Conservation (phyloP, 2,888 invertebrate species). For the Carabus problematicus region DNA sequence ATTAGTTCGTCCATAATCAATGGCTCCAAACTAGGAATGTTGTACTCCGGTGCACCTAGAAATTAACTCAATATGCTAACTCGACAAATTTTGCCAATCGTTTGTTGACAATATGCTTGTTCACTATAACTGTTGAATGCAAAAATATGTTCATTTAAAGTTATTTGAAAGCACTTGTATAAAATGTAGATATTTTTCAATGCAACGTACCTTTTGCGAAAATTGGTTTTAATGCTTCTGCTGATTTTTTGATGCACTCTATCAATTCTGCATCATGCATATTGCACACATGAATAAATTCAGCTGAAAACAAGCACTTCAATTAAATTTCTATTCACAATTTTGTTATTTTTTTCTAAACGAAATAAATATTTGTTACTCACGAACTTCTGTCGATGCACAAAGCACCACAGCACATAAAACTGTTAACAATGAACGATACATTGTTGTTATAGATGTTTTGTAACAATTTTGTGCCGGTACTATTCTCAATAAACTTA, state of each 20-base stretch:
- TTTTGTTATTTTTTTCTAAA: no score
- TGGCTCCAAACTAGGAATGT: slow-evolving; percentile 66
- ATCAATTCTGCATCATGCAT: slow-evolving; percentile 61
- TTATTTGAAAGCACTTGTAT: neutral
- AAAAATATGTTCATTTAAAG: slow-evolving; percentile 9
- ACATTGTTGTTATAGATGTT: neutral
- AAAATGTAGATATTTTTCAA: slow-evolving; percentile 1
- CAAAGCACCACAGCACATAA: neutral
- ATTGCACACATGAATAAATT: slow-evolving; percentile 65
- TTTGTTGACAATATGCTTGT: neutral
- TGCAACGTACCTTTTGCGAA: slow-evolving; percentile 57
- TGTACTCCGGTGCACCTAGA: slow-evolving; percentile 62
- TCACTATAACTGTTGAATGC: neutral
- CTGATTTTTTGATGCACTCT: slow-evolving; percentile 60
- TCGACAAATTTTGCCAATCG: neutral
- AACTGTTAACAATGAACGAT: neutral
- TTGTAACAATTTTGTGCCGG: no score
- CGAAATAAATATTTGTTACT: neutral
- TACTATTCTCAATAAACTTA: no score
- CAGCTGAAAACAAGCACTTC: slow-evolving; percentile 57
- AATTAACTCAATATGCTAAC: neutral
- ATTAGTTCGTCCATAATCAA: slow-evolving; percentile 61
- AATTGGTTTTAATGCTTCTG: slow-evolving; percentile 61
- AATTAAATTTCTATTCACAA: no score
- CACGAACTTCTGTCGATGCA: neutral